These are phyloP conservation scores for Drosophila novamexicana DNA, from an alignment of 1,140 invertebrate species.

Conservation along the genomic window DNA sequence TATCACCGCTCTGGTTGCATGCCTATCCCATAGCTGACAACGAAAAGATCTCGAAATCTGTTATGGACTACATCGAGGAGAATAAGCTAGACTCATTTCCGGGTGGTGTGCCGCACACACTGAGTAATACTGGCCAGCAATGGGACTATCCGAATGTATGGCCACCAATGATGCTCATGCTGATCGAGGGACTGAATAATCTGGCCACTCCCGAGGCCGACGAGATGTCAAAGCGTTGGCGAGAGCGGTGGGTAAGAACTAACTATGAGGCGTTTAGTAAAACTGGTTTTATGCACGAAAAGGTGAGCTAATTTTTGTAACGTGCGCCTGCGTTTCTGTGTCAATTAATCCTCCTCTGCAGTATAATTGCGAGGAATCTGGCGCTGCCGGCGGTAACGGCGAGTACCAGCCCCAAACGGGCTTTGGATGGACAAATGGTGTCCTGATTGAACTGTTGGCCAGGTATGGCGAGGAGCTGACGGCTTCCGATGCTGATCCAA, in stretches of 20 bases:
- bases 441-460: constrained; percentile 90
- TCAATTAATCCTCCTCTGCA: constrained; percentile 85
- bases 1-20: constrained; percentile 93
- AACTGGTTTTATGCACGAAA: constrained; percentile 93
- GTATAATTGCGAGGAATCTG: constrained; percentile 90
- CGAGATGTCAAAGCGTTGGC: constrained; percentile 89
- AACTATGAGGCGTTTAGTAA: constrained; percentile 92
- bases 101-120: constrained; percentile 91
- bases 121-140: constrained; percentile 92
- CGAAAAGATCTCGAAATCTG: constrained; percentile 88
- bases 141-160: constrained; percentile 98
- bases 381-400: constrained; percentile 89
- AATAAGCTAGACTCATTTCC: constrained; percentile 87
- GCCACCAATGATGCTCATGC: constrained; percentile 94
- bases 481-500: neutral
- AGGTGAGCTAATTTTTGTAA: constrained; percentile 86
- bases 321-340: too few relatives aligned
- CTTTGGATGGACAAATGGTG: constrained; percentile 97
- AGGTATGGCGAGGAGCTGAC: constrained; percentile 86
- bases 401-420: constrained; percentile 94
- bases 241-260: constrained; percentile 91
- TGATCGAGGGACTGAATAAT: constrained; percentile 90
- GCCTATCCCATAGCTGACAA: constrained; percentile 87
- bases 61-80: constrained; percentile 90
- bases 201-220: constrained; percentile 88